These are phyloP conservation scores for Armadillidium nasatum DNA, from an alignment of 1,140 invertebrate genomes.

Conservation along the genomic window DNA sequence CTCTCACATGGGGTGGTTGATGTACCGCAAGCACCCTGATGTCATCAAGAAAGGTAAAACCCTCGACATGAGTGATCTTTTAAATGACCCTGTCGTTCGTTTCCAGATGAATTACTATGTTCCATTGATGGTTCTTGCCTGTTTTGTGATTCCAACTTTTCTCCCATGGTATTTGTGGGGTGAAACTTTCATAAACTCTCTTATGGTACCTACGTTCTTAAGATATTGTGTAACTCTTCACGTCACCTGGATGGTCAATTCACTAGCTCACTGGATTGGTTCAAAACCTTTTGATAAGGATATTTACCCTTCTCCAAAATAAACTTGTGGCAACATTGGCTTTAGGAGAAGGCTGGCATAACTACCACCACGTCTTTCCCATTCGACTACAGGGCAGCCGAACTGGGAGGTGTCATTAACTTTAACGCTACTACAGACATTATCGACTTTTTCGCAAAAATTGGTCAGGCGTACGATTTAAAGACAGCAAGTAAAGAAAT, in stretches of 20 bases:
- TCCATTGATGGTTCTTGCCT: constrained; percentile 70
- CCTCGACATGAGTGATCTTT: constrained; percentile 82
- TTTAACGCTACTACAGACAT: too few species aligned
- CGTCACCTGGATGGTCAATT: constrained; percentile 93
- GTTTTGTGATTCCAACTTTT: constrained; percentile 79
- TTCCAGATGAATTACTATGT: constrained; percentile 89
- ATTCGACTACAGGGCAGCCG: too few species aligned
- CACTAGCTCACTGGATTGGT: constrained; percentile 88
- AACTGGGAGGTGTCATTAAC: too few species aligned
- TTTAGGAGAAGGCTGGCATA: constrained; percentile 62
- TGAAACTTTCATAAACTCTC: constrained; percentile 72
- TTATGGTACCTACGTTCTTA: constrained; percentile 75
- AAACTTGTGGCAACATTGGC: constrained; percentile 52
- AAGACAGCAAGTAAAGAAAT: constrained; percentile 61
- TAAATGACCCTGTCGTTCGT: constrained; percentile 71
- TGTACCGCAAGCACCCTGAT: constrained; percentile 84
- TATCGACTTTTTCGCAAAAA: constrained; percentile 63
- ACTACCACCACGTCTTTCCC: constrained; percentile 72
- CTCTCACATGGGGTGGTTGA: constrained; percentile 89
- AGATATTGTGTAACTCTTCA: constrained; percentile 83
- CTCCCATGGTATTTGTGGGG: constrained; percentile 78
- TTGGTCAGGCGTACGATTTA: constrained; percentile 71
- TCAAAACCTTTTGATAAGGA: constrained; percentile 81
- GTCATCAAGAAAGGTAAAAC: constrained; percentile 78
- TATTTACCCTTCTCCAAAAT: constrained; percentile 57